Evolutionary conservation across 2,888 invertebrate genomes (phyloP), one percentile per base, ranked within the genome.

Genomic region (Choreutis nemorana): DNA sequence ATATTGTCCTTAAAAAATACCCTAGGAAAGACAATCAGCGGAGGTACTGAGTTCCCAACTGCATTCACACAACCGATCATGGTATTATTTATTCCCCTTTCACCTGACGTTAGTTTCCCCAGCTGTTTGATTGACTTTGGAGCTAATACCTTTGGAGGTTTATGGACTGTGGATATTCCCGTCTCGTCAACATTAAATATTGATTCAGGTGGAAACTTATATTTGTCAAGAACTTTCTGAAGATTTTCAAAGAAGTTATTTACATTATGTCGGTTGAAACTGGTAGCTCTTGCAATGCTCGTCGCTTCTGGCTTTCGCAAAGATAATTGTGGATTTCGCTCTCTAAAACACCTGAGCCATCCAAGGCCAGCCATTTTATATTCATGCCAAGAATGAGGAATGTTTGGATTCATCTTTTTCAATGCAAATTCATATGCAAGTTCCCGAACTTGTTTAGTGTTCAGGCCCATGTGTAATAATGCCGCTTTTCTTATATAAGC

Each of bases 101-200:
- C 33, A 26, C 32, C n/a, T n/a, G n/a, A n/a, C n/a, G n/a, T n/a
- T n/a, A n/a, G n/a, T n/a, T n/a, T n/a, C n/a, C n/a, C n/a, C n/a
- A n/a, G n/a, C n/a, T 41, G n/a, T n/a, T n/a, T n/a, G n/a, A n/a
- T n/a, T n/a, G n/a, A n/a, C n/a, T n/a, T n/a, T 23, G 40, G 35
- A 29, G 44, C 50, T 9, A 48, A 10, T 18, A 56, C 37, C 39
- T 49, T 48, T 21, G 40, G 36, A 33, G 51, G 45, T 10, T 30
- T 32, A 23, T 50, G 47, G 18, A 52, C 51, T 12, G 51, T 52
- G 12, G 39, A 38, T 18, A 47, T 24, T 14, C 47, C 47, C 15
- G 43, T 47, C 29, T 51, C 46, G 29, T 54, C 49, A 25, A 36
- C 26, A 38, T 51, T 51, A n/a, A n/a, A n/a, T n/a, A n/a, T n/a